A percentile compares a stretch with the other conserved stretches of the same genome.
These are phyloP conservation scores for Siniperca knerii DNA, from an alignment of 2,113 vertebrate species.

Conservation along the genomic window DNA sequence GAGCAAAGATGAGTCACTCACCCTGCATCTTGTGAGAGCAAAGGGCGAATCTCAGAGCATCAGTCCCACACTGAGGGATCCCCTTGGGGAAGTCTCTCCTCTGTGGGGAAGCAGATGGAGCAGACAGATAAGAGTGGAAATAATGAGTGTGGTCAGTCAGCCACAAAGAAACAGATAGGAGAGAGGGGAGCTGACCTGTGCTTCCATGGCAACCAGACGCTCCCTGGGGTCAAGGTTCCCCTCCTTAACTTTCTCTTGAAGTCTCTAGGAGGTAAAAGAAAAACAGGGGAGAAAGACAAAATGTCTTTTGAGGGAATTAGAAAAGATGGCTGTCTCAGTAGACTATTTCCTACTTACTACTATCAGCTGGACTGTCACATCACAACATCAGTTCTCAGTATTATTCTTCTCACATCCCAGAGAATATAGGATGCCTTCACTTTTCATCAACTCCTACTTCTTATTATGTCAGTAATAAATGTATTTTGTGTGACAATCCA, in stretches of 20 bases:
- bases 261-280: constrained; percentile 64
- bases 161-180: background rate
- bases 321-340: background rate
- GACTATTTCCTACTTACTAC: background rate
- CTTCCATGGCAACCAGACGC: constrained; percentile 86
- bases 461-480: background rate
- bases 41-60: constrained; percentile 91
- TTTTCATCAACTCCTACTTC: background rate
- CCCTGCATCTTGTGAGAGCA: constrained; percentile 92
- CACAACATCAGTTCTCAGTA: background rate
- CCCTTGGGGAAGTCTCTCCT: constrained; percentile 89
- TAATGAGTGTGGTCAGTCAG: constrained; percentile 22
- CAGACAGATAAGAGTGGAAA: constrained; percentile 23
- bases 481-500: background rate
- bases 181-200: constrained; percentile 84
- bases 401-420: background rate
- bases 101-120: constrained; percentile 73
- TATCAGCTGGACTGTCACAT: background rate
- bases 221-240: constrained; percentile 91
- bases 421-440: background rate
- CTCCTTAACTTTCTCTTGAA: constrained; percentile 86
- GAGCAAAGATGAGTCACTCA: constrained; percentile 63
- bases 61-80: constrained; percentile 92
- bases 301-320: background rate
- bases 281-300: background rate